Evolutionary conservation across 2,113 vertebrate species (phyloP), one percentile per base, ranked within the genome.

Genomic region (Labeo rohita): DNA sequence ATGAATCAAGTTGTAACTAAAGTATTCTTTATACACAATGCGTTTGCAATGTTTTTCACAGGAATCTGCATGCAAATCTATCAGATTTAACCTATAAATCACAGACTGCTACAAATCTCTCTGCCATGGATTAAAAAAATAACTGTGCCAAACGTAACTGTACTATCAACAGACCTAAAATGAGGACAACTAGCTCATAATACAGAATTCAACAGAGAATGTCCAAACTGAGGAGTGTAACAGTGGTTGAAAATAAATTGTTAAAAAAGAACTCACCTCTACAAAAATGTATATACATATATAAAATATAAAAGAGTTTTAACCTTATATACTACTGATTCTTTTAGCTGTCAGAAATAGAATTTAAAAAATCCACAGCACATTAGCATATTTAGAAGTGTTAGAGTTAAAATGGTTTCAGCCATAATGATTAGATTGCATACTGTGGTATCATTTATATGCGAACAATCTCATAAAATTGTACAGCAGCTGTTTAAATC

Each of bases 391-490:
- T 28, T 28, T 28, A 28, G 28, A 28, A 28, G 28, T 28, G 28
- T 28, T 56, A 56, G 54, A 18, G 54, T 56, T 56, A 56, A 18
- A 59, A 59, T 59, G 18, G 21, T 59, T 28, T 39, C 39, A 39
- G 39, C 39, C 39, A 39, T 39, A 39, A 39, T 39, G 39, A 39
- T 39, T 8, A 18, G 21, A 61, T n/a, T 61, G 21, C 50, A 21
- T n/a, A 61, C 7, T 10, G 15, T 65, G 21, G 12, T 63, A 80
- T 63, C 63, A 16, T 12, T 63, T 49, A 76, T n/a, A 47, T 65
- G 56, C 39, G 23, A 77, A 63, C 61, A 61, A 77, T n/a, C 23
- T 63, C 9, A 77, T 65, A 28, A 77, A 85, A 54, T 68, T 78
- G 75, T 65, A 63, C 66, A 34, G 49, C 16, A 68, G 39, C 78